phyloP scores from a whole-genome alignment of 1,140 invertebrate genomes.

The Vanessa atalanta region DNA sequence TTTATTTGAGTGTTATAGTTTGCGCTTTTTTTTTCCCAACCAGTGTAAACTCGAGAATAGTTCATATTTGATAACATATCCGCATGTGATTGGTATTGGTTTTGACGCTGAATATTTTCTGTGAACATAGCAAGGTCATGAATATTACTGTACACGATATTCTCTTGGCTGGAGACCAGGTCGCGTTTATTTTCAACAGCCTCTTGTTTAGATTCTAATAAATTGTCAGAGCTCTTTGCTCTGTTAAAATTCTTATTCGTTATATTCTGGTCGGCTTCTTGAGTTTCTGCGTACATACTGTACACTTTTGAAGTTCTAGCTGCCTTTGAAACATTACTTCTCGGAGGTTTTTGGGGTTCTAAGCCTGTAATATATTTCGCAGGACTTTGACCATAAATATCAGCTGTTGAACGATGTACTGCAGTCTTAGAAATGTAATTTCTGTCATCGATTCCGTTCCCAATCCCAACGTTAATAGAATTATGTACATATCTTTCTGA shows the following conservation, averaged over 20 bases:
- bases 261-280: constrained; percentile 62
- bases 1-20: constrained; percentile 58
- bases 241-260: constrained; percentile 73
- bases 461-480: constrained; percentile 69
- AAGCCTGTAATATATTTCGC: constrained; percentile 78
- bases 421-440: constrained; percentile 70
- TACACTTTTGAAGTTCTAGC: constrained; percentile 78
- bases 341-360: constrained; percentile 79
- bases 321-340: constrained; percentile 73
- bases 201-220: constrained; percentile 75
- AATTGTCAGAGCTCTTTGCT: constrained; percentile 78
- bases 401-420: constrained; percentile 64
- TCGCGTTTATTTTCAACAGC: constrained; percentile 65
- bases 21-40: constrained; percentile 74
- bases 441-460: constrained; percentile 70
- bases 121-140: constrained; percentile 76
- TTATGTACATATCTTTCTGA: constrained; percentile 73
- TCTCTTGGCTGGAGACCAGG: constrained; percentile 75
- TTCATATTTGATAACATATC: constrained; percentile 59
- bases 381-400: constrained; percentile 72
- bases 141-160: constrained; percentile 75
- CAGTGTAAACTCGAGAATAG: constrained; percentile 75
- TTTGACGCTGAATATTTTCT: constrained; percentile 72
- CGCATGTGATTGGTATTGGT: constrained; percentile 61
- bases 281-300: constrained; percentile 75